Percentiles rank a stretch among this genome's conserved stretches.
Evolutionary conservation across 1,140 invertebrate genomes (phyloP).

Genomic region (Magallana angulata): DNA sequence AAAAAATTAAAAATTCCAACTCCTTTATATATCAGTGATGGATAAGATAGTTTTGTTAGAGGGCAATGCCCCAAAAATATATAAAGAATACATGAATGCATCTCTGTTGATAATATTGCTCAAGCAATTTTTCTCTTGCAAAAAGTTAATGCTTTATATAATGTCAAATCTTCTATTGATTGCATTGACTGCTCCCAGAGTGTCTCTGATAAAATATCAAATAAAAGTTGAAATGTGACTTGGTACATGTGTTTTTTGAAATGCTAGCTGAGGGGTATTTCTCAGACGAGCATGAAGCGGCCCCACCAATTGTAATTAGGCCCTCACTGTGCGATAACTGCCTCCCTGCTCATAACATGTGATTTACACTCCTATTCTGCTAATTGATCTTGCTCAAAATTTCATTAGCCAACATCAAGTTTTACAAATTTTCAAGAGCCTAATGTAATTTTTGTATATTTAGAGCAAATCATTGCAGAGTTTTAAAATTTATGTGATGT

Average conservation of each 20-base stretch:
- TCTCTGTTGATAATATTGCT: no score
- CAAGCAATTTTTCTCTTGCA: no score
- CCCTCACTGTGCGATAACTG: conserved; percentile 3
- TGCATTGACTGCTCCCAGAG: no score
- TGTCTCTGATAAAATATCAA: no score
- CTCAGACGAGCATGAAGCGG: background rate
- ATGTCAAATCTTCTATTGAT: no score
- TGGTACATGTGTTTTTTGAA: background rate
- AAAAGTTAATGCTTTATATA: no score
- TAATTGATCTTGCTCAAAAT: conserved; percentile 24
- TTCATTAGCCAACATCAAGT: conserved; percentile 26
- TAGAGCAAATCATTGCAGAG: background rate
- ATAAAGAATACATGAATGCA: no score
- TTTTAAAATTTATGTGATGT: background rate
- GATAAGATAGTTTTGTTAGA: no score
- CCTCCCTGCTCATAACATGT: background rate
- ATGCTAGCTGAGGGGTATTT: background rate
- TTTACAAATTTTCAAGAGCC: conserved; percentile 31
- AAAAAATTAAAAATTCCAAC: no score
- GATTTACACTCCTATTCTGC: background rate
- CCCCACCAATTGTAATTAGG: background rate
- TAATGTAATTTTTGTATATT: background rate
- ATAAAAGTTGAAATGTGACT: background rate
- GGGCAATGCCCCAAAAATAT: no score
- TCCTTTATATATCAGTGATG: no score